Percentiles rank a stretch among this genome's conserved stretches.
Evolutionary conservation across 2,888 invertebrate genomes (phyloP).

Genomic region (Drosophila imparisetae): DNA sequence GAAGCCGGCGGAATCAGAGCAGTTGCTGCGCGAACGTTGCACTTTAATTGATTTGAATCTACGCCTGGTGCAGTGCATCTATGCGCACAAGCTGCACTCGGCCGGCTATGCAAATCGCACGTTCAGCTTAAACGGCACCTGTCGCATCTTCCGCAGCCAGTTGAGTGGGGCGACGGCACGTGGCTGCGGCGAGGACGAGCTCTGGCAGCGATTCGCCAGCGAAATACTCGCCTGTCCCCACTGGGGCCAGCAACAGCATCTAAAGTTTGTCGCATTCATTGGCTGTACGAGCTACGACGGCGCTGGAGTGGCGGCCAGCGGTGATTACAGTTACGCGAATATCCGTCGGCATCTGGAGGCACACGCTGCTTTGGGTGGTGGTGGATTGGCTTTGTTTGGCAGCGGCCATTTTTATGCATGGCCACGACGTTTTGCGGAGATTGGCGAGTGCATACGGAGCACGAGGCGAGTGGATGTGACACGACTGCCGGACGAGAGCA

Average conservation of each 20-base stretch:
- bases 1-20: constrained; percentile 84
- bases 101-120: constrained; percentile 89
- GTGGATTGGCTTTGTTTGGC: constrained; percentile 95
- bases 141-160: constrained; percentile 90
- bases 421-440: constrained; percentile 90
- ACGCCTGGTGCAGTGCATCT: constrained; percentile 93
- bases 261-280: constrained; percentile 95
- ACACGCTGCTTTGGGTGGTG: constrained; percentile 96
- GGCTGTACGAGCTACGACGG: constrained; percentile 93
- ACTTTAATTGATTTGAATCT: constrained; percentile 91
- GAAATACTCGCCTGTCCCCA: constrained; percentile 90
- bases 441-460: constrained; percentile 85
- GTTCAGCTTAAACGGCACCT: constrained; percentile 91
- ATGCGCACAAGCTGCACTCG: constrained; percentile 94
- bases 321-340: constrained; percentile 89
- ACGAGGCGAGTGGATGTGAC: constrained; percentile 89
- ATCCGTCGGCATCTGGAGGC: constrained; percentile 89
- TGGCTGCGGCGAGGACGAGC: constrained; percentile 90
- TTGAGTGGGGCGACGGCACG: constrained; percentile 90
- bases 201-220: constrained; percentile 93
- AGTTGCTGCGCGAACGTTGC: constrained; percentile 87
- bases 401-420: constrained; percentile 96
- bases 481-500: constrained; percentile 95
- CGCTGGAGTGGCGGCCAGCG: constrained; percentile 86
- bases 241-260: constrained; percentile 84